Evolutionary conservation across 2,113 vertebrate species (phyloP).

Genomic region (Dromas ardeola): DNA sequence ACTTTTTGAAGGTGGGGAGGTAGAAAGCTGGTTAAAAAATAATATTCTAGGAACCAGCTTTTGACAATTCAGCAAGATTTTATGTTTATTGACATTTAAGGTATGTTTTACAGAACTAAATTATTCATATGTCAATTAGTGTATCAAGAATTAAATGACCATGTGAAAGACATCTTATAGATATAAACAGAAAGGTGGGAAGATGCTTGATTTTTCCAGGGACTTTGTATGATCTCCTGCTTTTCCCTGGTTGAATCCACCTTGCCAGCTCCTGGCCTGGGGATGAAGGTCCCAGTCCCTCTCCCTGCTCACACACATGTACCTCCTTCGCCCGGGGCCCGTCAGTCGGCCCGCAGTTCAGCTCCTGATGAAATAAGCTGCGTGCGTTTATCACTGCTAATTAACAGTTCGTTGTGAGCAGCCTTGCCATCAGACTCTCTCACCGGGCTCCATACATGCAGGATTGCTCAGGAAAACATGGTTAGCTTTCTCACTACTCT

Average conservation of each 20-base stretch:
- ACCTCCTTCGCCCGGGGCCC: background rate
- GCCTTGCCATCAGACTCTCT: background rate
- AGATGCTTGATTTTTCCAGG: background rate
- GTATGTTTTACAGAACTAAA: background rate
- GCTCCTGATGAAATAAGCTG: background rate
- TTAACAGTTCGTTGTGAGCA: background rate
- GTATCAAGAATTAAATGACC: background rate
- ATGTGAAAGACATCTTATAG: background rate
- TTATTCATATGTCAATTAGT: background rate
- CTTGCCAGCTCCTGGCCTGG: background rate
- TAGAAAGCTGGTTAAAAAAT: background rate
- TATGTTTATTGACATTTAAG: background rate
- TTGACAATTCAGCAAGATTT: background rate
- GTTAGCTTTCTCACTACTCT: background rate
- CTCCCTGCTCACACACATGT: background rate
- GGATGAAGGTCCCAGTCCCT: no score
- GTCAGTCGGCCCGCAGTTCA: rapidly evolving
- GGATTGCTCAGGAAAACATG: background rate
- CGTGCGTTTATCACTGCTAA: background rate
- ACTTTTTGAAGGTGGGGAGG: background rate
- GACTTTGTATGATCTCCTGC: background rate
- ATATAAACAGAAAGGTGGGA: background rate
- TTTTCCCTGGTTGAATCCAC: background rate
- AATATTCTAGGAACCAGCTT: background rate
- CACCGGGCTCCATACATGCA: background rate